phyloP scores from a whole-genome alignment of 2,888 invertebrate species.

The Cheilosia soror region DNA sequence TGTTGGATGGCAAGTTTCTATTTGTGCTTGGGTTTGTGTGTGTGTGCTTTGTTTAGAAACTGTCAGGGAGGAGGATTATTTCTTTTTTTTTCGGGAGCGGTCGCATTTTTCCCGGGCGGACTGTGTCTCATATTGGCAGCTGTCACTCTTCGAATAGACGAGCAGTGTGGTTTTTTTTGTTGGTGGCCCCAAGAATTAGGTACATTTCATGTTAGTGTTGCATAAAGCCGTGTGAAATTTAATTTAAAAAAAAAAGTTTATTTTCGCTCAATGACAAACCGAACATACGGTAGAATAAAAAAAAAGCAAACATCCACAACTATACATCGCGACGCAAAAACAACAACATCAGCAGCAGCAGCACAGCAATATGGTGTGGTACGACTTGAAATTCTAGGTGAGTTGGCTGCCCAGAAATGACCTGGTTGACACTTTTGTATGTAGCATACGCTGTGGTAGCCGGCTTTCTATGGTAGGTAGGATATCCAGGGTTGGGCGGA shows the following conservation, averaged over 20 bases:
- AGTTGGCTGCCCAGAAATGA: constrained; percentile 62
- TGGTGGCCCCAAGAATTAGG: constrained; percentile 15
- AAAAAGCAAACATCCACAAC: constrained; percentile 15
- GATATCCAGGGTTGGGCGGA: constrained; percentile 15
- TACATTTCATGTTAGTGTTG: constrained; percentile 51
- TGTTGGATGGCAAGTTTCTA: neutral
- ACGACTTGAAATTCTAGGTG: constrained; percentile 47
- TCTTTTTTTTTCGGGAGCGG: constrained; percentile 69
- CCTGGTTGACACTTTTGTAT: constrained; percentile 50
- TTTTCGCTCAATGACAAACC: constrained; percentile 69
- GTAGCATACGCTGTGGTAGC: constrained; percentile 24
- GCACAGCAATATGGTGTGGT: constrained; percentile 32
- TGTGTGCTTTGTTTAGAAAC: constrained; percentile 65
- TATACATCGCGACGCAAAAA: constrained; percentile 13
- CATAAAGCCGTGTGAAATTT: constrained; percentile 64
- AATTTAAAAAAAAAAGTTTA: constrained; percentile 52
- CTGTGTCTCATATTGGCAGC: constrained; percentile 59
- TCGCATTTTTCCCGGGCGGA: constrained; percentile 70
- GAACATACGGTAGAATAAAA: constrained; percentile 61
- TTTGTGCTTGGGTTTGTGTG: constrained; percentile 20
- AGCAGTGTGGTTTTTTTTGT: constrained; percentile 16
- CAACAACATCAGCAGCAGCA: constrained; percentile 18
- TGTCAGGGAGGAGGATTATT: constrained; percentile 49
- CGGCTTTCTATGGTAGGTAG: constrained; percentile 43
- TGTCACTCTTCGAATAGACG: constrained; percentile 51